Evolutionary conservation across 1,140 invertebrate genomes (phyloP).

Genomic region (Diuraphis noxia): DNA sequence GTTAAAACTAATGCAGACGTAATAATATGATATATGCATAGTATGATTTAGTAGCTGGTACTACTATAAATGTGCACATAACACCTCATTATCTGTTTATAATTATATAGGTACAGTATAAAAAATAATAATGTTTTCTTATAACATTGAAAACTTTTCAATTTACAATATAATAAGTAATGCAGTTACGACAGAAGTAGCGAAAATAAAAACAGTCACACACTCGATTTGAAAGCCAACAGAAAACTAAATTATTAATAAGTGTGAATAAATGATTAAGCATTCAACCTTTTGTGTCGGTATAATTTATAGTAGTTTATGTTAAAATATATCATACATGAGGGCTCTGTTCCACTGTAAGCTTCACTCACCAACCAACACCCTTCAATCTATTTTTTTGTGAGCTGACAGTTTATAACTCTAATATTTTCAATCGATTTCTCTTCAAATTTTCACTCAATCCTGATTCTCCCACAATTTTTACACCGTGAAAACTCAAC

Average conservation of each 20-base stretch:
- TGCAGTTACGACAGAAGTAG: background rate
- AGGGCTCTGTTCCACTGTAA: no score
- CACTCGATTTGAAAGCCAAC: constrained; percentile 14
- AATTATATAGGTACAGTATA: background rate
- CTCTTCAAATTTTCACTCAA: background rate
- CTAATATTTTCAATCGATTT: background rate
- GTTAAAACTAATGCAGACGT: background rate
- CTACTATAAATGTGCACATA: background rate
- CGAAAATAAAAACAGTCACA: background rate
- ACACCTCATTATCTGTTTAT: background rate
- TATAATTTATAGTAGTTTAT: background rate
- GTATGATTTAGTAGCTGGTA: background rate
- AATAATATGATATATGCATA: background rate
- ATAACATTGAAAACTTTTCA: no score
- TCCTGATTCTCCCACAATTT: background rate
- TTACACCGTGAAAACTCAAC: background rate
- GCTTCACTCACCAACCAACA: no score
- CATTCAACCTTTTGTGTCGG: background rate
- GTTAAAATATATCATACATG: background rate
- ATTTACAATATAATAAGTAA: background rate
- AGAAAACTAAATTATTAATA: background rate
- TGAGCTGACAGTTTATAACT: background rate
- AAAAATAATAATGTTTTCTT: background rate
- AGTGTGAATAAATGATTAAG: background rate
- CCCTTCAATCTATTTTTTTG: background rate